Evolutionary conservation across 1,140 invertebrate species (phyloP).

Genomic region (Physella acuta): DNA sequence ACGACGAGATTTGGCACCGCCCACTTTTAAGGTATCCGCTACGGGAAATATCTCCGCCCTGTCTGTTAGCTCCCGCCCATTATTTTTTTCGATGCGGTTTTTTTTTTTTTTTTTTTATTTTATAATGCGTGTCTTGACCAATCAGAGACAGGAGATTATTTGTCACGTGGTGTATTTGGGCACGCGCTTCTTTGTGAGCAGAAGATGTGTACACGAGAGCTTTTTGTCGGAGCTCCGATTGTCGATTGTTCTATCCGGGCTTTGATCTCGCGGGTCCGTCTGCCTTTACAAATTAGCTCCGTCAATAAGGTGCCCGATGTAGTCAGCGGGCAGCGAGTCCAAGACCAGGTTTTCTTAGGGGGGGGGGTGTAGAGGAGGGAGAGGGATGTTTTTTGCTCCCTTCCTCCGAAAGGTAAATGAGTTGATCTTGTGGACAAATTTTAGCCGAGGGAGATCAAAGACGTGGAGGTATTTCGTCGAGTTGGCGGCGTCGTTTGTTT

Average conservation of each 20-base stretch:
- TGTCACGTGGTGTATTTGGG: background rate
- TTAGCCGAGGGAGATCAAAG: conserved; percentile 10
- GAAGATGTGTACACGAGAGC: background rate
- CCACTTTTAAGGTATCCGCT: no score
- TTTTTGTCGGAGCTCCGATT: background rate
- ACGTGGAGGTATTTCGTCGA: background rate
- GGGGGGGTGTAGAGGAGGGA: background rate
- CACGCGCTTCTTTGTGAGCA: background rate
- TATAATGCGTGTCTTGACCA: background rate
- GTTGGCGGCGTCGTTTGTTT: background rate
- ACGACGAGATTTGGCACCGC: conserved; percentile 2
- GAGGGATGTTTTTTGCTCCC: background rate
- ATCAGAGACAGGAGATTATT: background rate
- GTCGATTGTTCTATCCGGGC: conserved; percentile 7
- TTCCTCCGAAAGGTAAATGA: conserved; percentile 3
- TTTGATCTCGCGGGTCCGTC: conserved; percentile 4
- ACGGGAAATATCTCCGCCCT: no score
- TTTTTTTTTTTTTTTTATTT: no score
- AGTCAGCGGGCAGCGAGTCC: background rate
- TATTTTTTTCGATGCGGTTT: no score
- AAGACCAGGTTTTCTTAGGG: no score
- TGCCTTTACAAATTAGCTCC: background rate
- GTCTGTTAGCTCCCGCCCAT: no score
- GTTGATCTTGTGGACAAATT: conserved; percentile 10
- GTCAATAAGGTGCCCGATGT: background rate